Evolutionary conservation across 2,888 invertebrate genomes (phyloP).

Genomic region (Caenorhabditis sulstoni): DNA sequence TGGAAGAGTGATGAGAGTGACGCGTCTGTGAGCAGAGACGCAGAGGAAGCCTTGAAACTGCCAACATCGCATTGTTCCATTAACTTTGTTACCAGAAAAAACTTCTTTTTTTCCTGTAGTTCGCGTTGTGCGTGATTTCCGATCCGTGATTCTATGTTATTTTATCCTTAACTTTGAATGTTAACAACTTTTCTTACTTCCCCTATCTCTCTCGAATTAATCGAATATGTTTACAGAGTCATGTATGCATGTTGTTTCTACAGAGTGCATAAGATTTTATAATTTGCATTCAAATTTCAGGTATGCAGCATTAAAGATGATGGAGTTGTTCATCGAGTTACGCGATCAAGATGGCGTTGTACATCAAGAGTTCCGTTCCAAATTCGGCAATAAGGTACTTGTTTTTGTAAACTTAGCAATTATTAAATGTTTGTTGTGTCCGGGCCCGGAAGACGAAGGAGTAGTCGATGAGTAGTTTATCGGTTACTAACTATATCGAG

Average conservation of each 20-base stretch:
- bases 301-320: constrained; percentile 17
- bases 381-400: constrained; percentile 26
- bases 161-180: too few relatives aligned
- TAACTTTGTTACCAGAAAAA: neutral
- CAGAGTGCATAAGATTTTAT: constrained; percentile 10
- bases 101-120: neutral
- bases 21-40: neutral
- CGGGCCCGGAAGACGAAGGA: too few relatives aligned
- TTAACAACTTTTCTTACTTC: too few relatives aligned
- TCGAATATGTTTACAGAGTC: constrained; percentile 22
- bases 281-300: constrained; percentile 19
- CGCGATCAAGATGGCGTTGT: constrained; percentile 26
- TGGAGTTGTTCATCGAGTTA: constrained; percentile 33
- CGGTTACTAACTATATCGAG: too few relatives aligned
- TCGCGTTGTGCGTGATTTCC: too few relatives aligned
- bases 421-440: constrained; percentile 17
- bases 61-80: neutral
- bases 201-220: constrained; percentile 13
- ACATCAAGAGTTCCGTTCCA: constrained; percentile 17
- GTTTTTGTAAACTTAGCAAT: constrained; percentile 29
- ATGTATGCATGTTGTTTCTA: too few relatives aligned
- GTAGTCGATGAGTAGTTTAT: too few relatives aligned
- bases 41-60: constrained; percentile 1
- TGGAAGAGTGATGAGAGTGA: constrained; percentile 21
- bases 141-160: too few relatives aligned